Evolutionary conservation across 2,797 vertebrate species (phyloP).

Genomic region (Rhynchonycteris naso): DNA sequence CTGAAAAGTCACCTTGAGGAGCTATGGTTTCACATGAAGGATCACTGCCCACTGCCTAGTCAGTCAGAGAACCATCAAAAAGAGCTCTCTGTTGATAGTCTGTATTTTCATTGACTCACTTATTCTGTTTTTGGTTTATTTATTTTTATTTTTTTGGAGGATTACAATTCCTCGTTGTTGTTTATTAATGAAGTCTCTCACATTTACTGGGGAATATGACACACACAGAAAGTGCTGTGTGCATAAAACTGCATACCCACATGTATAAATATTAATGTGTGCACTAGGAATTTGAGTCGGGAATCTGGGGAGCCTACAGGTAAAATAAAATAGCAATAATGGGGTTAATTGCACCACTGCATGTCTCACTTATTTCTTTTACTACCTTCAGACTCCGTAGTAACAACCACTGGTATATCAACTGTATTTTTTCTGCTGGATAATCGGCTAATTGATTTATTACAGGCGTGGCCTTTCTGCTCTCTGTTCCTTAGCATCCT

Average conservation of each 20-base stretch:
- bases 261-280: neutral
- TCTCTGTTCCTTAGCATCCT: conserved; percentile 39
- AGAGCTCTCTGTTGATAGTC: neutral
- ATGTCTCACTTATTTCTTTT: neutral
- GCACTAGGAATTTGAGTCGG: neutral
- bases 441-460: conserved; percentile 78
- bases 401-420: conserved; percentile 20
- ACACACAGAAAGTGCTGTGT: neutral
- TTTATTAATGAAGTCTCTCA: neutral
- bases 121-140: neutral
- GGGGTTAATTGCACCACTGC: neutral
- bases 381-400: neutral
- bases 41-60: neutral
- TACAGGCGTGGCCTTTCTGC: conserved; percentile 6
- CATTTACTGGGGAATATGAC: neutral
- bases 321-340: neutral
- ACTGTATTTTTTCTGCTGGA: conserved; percentile 65
- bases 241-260: neutral
- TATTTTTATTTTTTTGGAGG: conserved; percentile 19
- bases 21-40: conserved; percentile 8
- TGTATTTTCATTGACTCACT: conserved; percentile 12
- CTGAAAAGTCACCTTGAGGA: conserved; percentile 62
- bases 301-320: neutral
- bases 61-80: conserved; percentile 8
- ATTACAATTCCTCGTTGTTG: neutral